phyloP scores from a whole-genome alignment of 2,797 vertebrate species.

The Chrysolophus pictus region DNA sequence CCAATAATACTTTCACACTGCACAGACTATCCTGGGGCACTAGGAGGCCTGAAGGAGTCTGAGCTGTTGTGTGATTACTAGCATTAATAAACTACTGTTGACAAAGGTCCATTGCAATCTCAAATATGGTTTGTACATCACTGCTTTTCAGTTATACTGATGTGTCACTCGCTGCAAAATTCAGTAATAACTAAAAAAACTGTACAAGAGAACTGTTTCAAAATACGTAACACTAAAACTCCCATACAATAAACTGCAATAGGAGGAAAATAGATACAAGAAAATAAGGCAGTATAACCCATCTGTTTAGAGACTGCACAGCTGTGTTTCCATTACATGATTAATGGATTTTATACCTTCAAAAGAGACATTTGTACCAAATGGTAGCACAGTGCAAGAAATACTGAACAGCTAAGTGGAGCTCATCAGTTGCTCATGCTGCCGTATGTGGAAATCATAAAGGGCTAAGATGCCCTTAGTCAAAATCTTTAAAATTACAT shows the following conservation, averaged over 20 bases:
- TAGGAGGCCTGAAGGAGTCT: neutral
- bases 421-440: neutral
- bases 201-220: neutral
- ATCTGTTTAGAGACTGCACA: neutral
- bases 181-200: neutral
- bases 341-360: slow-evolving; percentile 23
- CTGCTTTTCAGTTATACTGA: neutral
- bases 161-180: neutral
- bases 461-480: neutral
- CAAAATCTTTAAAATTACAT: neutral
- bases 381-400: neutral
- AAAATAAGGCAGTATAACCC: neutral
- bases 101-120: neutral
- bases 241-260: neutral
- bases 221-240: neutral
- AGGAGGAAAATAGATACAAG: neutral
- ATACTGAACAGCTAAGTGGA: neutral
- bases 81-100: neutral
- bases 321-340: neutral
- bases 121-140: neutral
- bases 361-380: slow-evolving; percentile 5
- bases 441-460: neutral
- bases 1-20: neutral
- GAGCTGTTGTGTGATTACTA: neutral
- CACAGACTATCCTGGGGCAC: neutral